Percentiles rank a stretch among this genome's conserved stretches.
Conservation (phyloP, 2,797 vertebrate species). For the Brotula barbata region DNA sequence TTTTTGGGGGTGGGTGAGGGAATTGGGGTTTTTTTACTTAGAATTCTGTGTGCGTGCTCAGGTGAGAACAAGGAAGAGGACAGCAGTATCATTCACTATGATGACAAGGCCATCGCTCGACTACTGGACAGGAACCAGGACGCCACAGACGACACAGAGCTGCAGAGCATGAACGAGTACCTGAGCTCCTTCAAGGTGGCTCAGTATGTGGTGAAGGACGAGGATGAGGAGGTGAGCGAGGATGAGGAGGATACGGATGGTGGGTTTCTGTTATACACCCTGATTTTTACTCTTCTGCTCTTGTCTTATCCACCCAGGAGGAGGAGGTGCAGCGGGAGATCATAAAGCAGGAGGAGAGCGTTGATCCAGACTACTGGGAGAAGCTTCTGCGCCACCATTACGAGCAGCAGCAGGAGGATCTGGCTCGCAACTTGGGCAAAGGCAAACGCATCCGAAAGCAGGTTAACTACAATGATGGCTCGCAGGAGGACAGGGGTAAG, state of each 20-base stretch:
- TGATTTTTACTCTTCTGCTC: too few relatives aligned
- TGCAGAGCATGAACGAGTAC: slow-evolving; percentile 99
- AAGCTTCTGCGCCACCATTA: slow-evolving; percentile 97
- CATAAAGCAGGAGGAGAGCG: slow-evolving; percentile 97
- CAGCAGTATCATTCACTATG: slow-evolving; percentile 96
- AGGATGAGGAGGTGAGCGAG: slow-evolving; percentile 92
- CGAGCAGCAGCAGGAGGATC: slow-evolving; percentile 97
- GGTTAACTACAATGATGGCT: slow-evolving; percentile 99
- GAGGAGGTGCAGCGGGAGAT: slow-evolving; percentile 97
- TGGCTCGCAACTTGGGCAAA: slow-evolving; percentile 95
- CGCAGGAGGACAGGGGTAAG: slow-evolving; percentile 95
- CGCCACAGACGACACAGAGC: slow-evolving; percentile 92
- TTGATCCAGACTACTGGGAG: slow-evolving; percentile 98
- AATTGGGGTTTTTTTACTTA: background rate
- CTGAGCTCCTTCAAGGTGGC: slow-evolving; percentile 99
- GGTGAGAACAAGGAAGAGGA: slow-evolving; percentile 96
- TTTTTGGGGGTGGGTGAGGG: background rate
- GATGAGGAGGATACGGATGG: too few relatives aligned
- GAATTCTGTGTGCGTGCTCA: slow-evolving; percentile 29
- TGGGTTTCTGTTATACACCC: too few relatives aligned
- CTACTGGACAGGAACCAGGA: slow-evolving; percentile 95
- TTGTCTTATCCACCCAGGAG: slow-evolving; percentile 73
- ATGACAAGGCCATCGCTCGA: slow-evolving; percentile 94
- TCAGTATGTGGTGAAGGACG: slow-evolving; percentile 97
- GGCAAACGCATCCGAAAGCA: slow-evolving; percentile 98